Evolutionary conservation across 2,888 invertebrate species (phyloP).

Genomic region (Nymphalis polychloros): DNA sequence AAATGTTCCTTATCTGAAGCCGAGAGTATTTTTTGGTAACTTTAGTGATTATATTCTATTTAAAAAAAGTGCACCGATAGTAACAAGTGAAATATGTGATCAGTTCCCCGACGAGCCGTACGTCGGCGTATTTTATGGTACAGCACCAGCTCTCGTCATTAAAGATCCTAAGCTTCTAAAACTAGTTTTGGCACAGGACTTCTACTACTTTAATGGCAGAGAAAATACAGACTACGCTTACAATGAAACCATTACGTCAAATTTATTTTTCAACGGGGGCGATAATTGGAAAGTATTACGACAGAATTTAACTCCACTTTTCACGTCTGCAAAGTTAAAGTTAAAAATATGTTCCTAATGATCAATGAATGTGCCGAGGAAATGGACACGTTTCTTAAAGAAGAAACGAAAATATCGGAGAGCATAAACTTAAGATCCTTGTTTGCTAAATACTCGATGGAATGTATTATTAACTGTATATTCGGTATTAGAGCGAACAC

Average conservation of each 20-base stretch:
- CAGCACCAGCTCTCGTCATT: conserved; percentile 57
- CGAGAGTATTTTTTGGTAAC: conserved; percentile 59
- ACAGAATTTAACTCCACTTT: conserved; percentile 63
- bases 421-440: conserved; percentile 48
- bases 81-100: conserved; percentile 50
- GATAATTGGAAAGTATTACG: conserved; percentile 62
- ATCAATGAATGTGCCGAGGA: neutral
- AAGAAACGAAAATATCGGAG: conserved; percentile 36
- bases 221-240: conserved; percentile 51
- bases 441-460: conserved; percentile 58
- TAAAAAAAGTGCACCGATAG: conserved; percentile 46
- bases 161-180: conserved; percentile 61
- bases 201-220: conserved; percentile 61
- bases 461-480: conserved; percentile 55
- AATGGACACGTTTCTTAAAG: conserved; percentile 40
- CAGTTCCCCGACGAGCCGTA: conserved; percentile 54
- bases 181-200: conserved; percentile 59
- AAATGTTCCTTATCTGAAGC: conserved; percentile 51
- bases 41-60: conserved; percentile 52
- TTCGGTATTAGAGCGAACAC: conserved; percentile 59
- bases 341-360: conserved; percentile 59
- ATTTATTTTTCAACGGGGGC: conserved; percentile 55
- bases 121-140: conserved; percentile 62
- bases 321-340: conserved; percentile 63
- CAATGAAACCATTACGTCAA: conserved; percentile 52